Evolutionary conservation across 2,888 invertebrate species (phyloP).

Genomic region (Amaurobius ferox): DNA sequence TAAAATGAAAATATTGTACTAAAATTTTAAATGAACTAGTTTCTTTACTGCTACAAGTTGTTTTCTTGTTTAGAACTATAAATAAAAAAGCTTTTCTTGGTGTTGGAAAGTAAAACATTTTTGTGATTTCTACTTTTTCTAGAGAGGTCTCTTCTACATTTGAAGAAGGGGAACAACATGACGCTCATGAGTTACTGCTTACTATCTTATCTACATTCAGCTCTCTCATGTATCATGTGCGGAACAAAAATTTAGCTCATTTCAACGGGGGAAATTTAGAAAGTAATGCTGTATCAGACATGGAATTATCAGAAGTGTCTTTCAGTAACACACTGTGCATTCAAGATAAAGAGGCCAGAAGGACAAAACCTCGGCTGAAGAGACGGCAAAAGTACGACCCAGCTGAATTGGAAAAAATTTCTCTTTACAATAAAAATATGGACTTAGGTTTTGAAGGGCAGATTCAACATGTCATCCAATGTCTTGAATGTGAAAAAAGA

Average conservation of each 20-base stretch:
- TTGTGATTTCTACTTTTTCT: not conserved
- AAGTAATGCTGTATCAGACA: not conserved
- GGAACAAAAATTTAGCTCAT: too few species aligned
- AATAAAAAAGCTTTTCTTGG: not conserved
- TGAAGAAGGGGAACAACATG: conserved; percentile 66
- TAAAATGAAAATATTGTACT: too few species aligned
- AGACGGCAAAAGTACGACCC: not conserved
- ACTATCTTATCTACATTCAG: conserved; percentile 40
- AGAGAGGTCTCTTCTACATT: conserved; percentile 46
- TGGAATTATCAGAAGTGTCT: not conserved
- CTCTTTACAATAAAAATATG: not conserved
- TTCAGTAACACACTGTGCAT: not conserved
- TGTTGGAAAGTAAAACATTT: too few species aligned
- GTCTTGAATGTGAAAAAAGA: conserved; percentile 49
- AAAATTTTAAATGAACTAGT: not conserved
- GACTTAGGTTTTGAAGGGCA: conserved; percentile 51
- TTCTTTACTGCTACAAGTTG: not conserved
- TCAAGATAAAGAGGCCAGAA: not conserved
- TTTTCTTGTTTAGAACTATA: not conserved
- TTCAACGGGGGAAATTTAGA: conserved; percentile 24
- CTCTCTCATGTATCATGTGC: too few species aligned
- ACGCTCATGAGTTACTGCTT: conserved; percentile 56
- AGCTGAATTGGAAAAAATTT: not conserved
- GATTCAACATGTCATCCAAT: conserved; percentile 38
- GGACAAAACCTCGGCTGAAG: not conserved